These are phyloP conservation scores for Mastomys coucha DNA, from an alignment of 2,113 vertebrate species.

Conservation along the genomic window DNA sequence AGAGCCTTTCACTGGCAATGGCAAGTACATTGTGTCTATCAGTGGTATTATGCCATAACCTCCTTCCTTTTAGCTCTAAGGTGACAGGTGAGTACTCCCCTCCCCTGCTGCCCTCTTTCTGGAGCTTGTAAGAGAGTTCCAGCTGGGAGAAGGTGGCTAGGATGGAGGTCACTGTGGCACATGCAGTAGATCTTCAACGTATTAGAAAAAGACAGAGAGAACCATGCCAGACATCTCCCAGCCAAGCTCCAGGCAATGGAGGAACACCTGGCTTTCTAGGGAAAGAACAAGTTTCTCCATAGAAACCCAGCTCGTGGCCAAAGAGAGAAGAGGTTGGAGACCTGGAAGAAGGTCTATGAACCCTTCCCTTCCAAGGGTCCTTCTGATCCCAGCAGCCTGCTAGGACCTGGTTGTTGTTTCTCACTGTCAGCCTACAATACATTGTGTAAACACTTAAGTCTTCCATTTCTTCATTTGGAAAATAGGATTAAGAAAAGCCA, in stretches of 20 bases:
- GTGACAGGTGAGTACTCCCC: constrained; percentile 55
- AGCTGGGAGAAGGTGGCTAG: neutral
- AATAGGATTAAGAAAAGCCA: constrained; percentile 11
- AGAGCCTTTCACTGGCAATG: constrained; percentile 30
- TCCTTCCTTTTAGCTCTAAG: constrained; percentile 65
- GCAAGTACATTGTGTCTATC: constrained; percentile 19
- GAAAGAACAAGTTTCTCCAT: neutral
- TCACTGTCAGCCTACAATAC: neutral
- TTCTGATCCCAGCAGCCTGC: neutral
- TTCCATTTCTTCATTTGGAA: constrained; percentile 27
- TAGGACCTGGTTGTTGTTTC: neutral
- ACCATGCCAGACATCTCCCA: neutral
- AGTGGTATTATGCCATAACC: neutral
- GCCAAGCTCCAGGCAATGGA: too few species aligned
- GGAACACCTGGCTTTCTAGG: neutral
- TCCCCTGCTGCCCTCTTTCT: neutral
- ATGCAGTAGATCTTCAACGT: fast-evolving
- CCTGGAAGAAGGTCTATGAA: neutral
- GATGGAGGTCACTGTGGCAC: neutral
- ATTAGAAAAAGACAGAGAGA: neutral
- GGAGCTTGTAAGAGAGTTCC: neutral
- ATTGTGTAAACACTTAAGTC: neutral
- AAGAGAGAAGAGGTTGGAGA: neutral
- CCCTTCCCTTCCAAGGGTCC: neutral
- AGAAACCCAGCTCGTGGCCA: neutral